Base-by-base conservation (phyloP, 2,113 vertebrate species). In the Otis tarda region DNA sequence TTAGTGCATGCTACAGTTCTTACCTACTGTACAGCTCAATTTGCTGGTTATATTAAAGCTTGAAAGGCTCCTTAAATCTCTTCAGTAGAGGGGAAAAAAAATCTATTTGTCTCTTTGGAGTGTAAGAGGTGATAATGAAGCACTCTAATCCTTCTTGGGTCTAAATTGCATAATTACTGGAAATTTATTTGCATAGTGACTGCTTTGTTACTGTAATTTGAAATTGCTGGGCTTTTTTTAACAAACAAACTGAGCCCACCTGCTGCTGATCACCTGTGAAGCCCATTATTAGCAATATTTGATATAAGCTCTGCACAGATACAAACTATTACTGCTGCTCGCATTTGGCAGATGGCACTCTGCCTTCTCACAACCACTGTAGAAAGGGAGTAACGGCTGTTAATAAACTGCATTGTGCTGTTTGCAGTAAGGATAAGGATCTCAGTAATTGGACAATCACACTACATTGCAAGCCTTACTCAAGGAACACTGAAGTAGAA, bases 381-480 rank as follows among this genome's bases (percentile, higher is more conserved):
- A 74, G 75, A n/a, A 93, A 82, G 91, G 90, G 94, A 96, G 33
- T 89, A 90, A 90, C 86, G 41, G 49, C 83, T 89, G 31, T 93
- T 96, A 93, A 94, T 96, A 94, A 94, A 87, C 65, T 79, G 82
- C n/a, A 30, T 63, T 78, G 76, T 80, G 96, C 49, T 56, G 45
- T 78, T 93, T 53, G 80, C 64, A 75, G 45, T 59, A 78, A 76
- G 79, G 64, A 31, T 52, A 61, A 56, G 53, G 71, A 74, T 92
- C 71, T 92, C n/a, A 77, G 83, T 74, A 93, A 89, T 73, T 75
- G 80, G 69, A 27, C 28, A 25, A 47, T 76, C 21, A 14, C 0
- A 0, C 57, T 89, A 39, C 35, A 9, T 52, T 70, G n/a, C 35
- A 18, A 73, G 30, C 16, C 56, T 77, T 65, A 47, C 7, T 10